Base-by-base conservation (phyloP, 2,113 vertebrate genomes). In the Vireo altiloquus region DNA sequence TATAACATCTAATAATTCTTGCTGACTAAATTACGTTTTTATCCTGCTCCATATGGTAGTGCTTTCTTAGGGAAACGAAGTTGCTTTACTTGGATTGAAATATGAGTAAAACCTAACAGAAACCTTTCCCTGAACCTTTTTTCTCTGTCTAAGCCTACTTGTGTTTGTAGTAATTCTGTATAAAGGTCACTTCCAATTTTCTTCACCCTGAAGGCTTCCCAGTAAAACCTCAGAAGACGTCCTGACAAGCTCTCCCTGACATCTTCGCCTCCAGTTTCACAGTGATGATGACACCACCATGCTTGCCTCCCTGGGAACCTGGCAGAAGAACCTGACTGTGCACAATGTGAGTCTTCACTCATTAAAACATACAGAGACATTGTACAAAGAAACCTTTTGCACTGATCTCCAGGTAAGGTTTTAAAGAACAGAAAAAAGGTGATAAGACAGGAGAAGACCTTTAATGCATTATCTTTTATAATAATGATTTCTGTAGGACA, bases 181-280 rank as follows among this genome's bases (percentile, higher is more conserved):
- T 63, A 95, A 96, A 96, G 91, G 81, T 96, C 88, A 90, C 27
- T 91, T 85, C 65, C 72, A 93, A 84, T 85, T 96, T 95, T 92
- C 65, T 92, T 96, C 76, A 87, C 78, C 95, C 93, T 66, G 80
- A 90, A 95, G 93, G 85, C 93, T 95, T 97, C 82, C 89, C 80
- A 79, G 39, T 61, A 87, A 96, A 95, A 92, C 91, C 87, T 95
- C 91, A 92, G 92, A 87, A 96, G 91, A 65, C 92, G 90, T 89
- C 80, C 90, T 82, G 87, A 94, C 95, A 97, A 72, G 91, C 71
- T 89, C 28, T 68, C 28, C 79, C 40, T 93, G 68, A 57, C 68
- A 91, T 90, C 64, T 82, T 89, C 53, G 75, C 79, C 86, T 95
- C 64, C 71, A 86, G 80, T 95, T 95, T 93, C 90, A 90, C 87